phyloP scores from a whole-genome alignment of 2,797 vertebrate species.

The Coluber constrictor region DNA sequence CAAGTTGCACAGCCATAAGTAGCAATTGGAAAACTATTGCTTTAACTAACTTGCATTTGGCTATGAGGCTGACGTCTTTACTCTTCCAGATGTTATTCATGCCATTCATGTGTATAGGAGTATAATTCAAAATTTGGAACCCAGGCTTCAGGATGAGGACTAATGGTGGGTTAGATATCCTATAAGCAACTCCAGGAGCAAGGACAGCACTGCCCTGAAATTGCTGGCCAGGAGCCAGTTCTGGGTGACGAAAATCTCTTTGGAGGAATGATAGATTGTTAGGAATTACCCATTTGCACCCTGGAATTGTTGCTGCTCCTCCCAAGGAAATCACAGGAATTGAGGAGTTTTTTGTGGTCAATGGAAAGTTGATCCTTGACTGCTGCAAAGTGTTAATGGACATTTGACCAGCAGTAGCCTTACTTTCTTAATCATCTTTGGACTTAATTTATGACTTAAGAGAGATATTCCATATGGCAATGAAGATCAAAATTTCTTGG shows the following conservation, averaged over 20 bases:
- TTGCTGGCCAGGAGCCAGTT: background rate
- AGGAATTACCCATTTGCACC: background rate
- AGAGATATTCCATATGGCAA: background rate
- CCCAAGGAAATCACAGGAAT: background rate
- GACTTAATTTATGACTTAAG: background rate
- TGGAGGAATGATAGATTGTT: background rate
- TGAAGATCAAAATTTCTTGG: background rate
- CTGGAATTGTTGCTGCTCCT: background rate
- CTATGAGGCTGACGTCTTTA: background rate
- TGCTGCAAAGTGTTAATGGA: too few species aligned
- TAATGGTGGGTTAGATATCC: background rate
- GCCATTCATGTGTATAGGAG: background rate
- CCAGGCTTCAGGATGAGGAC: background rate
- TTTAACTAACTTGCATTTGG: background rate
- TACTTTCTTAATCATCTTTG: background rate
- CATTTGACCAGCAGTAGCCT: background rate
- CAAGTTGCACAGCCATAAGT: background rate
- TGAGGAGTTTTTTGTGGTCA: background rate
- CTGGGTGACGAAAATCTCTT: background rate
- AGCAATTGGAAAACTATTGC: background rate
- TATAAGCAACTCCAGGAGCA: background rate
- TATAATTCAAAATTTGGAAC: background rate
- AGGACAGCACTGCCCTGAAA: background rate
- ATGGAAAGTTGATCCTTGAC: background rate
- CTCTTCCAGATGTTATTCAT: background rate